phyloP scores from a whole-genome alignment of 2,888 invertebrate species.

The Nomada flava region DNA sequence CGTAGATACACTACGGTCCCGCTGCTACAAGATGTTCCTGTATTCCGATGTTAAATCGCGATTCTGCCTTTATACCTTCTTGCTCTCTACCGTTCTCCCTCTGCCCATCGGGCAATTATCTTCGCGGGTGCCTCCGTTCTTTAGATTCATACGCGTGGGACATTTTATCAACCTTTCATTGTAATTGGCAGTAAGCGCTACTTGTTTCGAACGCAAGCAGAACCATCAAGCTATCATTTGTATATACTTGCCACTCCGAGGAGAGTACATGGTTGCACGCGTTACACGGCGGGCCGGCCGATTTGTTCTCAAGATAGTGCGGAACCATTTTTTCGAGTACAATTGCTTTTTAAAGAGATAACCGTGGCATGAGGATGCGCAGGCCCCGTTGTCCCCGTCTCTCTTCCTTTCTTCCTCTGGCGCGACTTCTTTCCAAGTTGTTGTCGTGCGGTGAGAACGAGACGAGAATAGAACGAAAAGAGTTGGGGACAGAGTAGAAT shows the following conservation, averaged over 20 bases:
- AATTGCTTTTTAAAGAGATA: slow-evolving; percentile 78
- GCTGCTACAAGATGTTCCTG: slow-evolving; percentile 73
- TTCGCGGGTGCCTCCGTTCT: no score
- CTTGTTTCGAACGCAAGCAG: no score
- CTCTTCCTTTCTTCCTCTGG: slow-evolving; percentile 7
- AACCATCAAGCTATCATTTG: no score
- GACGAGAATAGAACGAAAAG: slow-evolving; percentile 79
- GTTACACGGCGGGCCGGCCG: neutral
- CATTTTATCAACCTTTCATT: no score
- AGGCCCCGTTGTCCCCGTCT: slow-evolving; percentile 15
- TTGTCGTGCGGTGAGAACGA: slow-evolving; percentile 40
- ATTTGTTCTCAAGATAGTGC: slow-evolving; percentile 66
- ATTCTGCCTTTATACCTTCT: slow-evolving; percentile 47
- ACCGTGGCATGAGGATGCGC: slow-evolving; percentile 43
- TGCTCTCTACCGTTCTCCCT: neutral
- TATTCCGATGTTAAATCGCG: slow-evolving; percentile 77
- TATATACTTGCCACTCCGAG: no score
- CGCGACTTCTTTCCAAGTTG: slow-evolving; percentile 30
- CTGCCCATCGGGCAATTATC: slow-evolving; percentile 46
- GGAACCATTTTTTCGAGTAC: slow-evolving; percentile 74
- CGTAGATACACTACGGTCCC: slow-evolving; percentile 75
- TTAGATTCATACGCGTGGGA: neutral
- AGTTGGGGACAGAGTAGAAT: slow-evolving; percentile 68
- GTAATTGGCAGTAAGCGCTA: no score
- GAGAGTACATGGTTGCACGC: neutral